Evolutionary conservation across 2,113 vertebrate species (phyloP).

Genomic region (Conger conger): DNA sequence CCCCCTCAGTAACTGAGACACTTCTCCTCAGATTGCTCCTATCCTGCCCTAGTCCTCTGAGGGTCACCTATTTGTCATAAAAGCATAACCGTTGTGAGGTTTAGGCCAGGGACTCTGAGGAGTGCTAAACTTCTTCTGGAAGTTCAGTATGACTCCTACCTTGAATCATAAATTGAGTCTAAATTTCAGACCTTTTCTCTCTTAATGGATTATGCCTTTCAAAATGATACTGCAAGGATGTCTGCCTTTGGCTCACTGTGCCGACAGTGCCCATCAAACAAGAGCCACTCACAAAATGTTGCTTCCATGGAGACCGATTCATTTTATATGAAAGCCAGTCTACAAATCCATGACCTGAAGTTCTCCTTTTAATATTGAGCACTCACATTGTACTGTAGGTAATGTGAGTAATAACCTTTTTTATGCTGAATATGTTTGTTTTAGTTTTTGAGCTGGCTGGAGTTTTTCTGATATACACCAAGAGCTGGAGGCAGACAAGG

Average conservation of each 20-base stretch:
- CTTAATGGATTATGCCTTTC: neutral
- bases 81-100: neutral
- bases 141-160: no score
- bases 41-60: no score
- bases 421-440: neutral
- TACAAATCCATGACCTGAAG: neutral
- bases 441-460: no score
- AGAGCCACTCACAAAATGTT: neutral
- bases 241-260: neutral
- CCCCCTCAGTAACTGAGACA: neutral
- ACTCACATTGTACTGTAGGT: neutral
- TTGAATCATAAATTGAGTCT: neutral
- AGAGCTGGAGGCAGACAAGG: no score
- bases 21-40: neutral
- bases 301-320: neutral
- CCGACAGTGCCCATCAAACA: neutral
- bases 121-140: neutral
- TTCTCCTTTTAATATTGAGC: neutral
- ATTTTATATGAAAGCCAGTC: neutral
- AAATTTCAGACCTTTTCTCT: neutral
- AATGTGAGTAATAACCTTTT: no score
- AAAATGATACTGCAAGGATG: neutral
- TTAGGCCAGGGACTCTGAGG: neutral
- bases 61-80: neutral
- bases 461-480: no score